Evolutionary conservation across 2,113 vertebrate genomes (phyloP).

Genomic region (Tringa solitaria): DNA sequence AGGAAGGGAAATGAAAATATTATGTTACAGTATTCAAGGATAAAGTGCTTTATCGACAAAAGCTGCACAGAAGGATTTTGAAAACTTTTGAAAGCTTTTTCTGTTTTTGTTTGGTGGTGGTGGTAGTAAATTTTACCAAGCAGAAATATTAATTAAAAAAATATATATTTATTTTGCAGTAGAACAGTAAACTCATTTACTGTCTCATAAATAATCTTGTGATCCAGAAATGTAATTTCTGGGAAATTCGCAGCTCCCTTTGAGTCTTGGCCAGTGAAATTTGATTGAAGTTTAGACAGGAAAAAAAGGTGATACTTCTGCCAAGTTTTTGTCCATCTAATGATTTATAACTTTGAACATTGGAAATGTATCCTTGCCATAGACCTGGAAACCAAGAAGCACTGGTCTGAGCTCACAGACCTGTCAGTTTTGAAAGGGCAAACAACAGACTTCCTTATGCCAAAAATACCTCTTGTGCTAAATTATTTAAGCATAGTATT

Average conservation of each 20-base stretch:
- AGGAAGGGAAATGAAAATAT: not conserved
- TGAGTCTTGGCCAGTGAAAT: constrained; percentile 1
- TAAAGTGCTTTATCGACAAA: not conserved
- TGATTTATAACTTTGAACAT: constrained; percentile 35
- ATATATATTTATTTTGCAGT: not conserved
- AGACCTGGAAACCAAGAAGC: constrained; percentile 13
- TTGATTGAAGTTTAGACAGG: constrained; percentile 1
- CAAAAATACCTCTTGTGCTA: constrained; percentile 53
- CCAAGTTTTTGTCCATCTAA: constrained; percentile 39
- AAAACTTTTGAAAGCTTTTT: not conserved
- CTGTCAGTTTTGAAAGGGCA: constrained; percentile 46
- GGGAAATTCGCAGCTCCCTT: not conserved
- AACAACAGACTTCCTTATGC: constrained; percentile 50
- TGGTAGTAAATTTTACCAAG: not conserved
- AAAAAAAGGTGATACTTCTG: not conserved
- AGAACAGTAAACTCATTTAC: not conserved
- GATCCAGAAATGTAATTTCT: constrained; percentile 21
- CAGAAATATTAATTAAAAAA: not conserved
- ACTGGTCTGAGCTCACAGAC: constrained; percentile 13
- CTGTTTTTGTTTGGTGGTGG: not conserved
- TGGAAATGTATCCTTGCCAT: not conserved
- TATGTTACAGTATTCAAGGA: not conserved
- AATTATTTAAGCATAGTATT: not conserved
- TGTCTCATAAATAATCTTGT: not conserved
- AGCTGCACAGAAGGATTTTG: not conserved